These are phyloP conservation scores for Sericinus montela DNA, from an alignment of 2,888 invertebrate species.

Conservation along the genomic window DNA sequence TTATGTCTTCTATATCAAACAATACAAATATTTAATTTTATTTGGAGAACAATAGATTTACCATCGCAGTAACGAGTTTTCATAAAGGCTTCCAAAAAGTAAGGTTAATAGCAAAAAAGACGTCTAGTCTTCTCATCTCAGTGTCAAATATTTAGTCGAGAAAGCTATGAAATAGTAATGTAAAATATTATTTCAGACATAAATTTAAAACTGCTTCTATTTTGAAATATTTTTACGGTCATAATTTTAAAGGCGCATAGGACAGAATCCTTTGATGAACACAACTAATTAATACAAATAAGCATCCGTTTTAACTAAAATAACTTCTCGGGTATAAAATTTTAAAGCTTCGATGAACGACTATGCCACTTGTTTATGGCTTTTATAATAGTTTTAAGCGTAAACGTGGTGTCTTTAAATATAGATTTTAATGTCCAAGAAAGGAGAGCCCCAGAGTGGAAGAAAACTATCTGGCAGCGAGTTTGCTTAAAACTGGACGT, in stretches of 20 bases:
- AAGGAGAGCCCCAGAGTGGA: constrained; percentile 23
- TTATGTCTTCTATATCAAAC: too few species aligned
- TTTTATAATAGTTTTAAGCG: constrained; percentile 61
- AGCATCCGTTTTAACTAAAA: constrained; percentile 43
- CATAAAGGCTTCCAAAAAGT: too few species aligned
- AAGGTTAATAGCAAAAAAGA: too few species aligned
- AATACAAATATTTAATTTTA: too few species aligned
- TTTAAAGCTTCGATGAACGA: constrained; percentile 59
- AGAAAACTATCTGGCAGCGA: background rate
- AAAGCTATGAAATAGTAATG: too few species aligned
- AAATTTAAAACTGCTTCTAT: background rate
- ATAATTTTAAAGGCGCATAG: constrained; percentile 23
- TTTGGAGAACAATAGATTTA: too few species aligned
- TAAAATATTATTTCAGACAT: too few species aligned
- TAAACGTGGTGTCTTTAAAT: constrained; percentile 48
- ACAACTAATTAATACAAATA: constrained; percentile 67
- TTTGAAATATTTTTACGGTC: constrained; percentile 7
- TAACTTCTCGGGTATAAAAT: constrained; percentile 51
- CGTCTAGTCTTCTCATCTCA: too few species aligned
- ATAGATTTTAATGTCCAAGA: constrained; percentile 36
- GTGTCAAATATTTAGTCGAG: too few species aligned
- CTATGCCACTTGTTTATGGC: constrained; percentile 57
- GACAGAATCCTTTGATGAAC: constrained; percentile 44
- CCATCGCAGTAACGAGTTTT: too few species aligned
- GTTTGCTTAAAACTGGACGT: constrained; percentile 30